These are phyloP conservation scores for Liasis olivaceus DNA, from an alignment of 2,797 vertebrate genomes.

Conservation along the genomic window DNA sequence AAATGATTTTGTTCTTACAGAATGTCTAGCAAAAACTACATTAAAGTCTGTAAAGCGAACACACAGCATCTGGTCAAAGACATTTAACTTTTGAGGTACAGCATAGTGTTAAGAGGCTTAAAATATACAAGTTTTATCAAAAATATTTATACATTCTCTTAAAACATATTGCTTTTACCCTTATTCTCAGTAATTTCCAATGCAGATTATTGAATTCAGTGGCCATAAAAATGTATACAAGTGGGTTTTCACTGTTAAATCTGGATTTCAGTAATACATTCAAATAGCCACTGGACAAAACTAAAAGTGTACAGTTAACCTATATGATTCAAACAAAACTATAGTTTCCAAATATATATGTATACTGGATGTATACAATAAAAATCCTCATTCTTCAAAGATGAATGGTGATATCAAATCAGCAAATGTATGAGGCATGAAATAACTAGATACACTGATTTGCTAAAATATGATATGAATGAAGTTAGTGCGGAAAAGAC, in stretches of 20 bases:
- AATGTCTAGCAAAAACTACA: constrained; percentile 56
- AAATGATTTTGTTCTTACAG: constrained; percentile 31
- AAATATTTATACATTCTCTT: constrained; percentile 84
- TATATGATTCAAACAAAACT: constrained; percentile 71
- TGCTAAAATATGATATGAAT: constrained; percentile 50
- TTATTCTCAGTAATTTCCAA: constrained; percentile 75
- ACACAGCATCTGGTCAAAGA: constrained; percentile 71
- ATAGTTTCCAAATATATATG: constrained; percentile 76
- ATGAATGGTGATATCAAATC: constrained; percentile 71
- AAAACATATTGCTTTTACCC: constrained; percentile 78
- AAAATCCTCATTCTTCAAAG: constrained; percentile 66
- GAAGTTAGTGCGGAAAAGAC: constrained; percentile 29
- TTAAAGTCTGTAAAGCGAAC: constrained; percentile 40
- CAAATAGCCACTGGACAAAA: constrained; percentile 66
- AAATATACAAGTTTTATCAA: constrained; percentile 83
- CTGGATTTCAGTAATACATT: constrained; percentile 53
- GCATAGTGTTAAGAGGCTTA: constrained; percentile 79
- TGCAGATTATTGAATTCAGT: constrained; percentile 73
- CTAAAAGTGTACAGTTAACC: constrained; percentile 71
- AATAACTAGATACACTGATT: constrained; percentile 61
- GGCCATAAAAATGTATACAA: constrained; percentile 61
- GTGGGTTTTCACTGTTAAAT: constrained; percentile 51
- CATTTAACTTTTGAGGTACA: constrained; percentile 80
- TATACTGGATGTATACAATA: constrained; percentile 75
- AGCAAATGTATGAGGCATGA: constrained; percentile 70